Percentiles rank a stretch among this genome's conserved stretches.
These are phyloP conservation scores for Phataginus tricuspis DNA, from an alignment of 2,797 vertebrate genomes.

Conservation along the genomic window DNA sequence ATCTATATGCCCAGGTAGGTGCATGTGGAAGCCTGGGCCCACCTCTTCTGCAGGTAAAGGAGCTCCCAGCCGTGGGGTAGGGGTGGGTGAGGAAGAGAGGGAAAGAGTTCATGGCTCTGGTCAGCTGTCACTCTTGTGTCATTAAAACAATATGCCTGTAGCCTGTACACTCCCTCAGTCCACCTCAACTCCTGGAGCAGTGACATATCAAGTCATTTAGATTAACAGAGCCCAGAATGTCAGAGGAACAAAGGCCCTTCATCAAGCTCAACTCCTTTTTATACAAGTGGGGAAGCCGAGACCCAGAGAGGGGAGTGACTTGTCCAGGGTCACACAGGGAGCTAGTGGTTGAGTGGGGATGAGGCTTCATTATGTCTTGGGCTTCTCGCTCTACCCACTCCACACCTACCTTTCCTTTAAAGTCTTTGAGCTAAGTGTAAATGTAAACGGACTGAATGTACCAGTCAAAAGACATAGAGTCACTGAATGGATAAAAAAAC, in stretches of 20 bases:
- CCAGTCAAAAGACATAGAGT: no score
- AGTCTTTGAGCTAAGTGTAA: background rate
- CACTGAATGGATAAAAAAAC: no score
- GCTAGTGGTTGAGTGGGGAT: background rate
- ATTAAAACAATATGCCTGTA: background rate
- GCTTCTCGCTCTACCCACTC: background rate
- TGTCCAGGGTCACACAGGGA: background rate
- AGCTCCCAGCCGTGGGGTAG: background rate
- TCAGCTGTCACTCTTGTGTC: background rate
- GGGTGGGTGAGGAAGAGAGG: background rate
- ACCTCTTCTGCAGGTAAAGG: slow-evolving; percentile 4
- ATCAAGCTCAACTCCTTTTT: background rate
- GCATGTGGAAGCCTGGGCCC: background rate
- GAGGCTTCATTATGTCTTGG: background rate
- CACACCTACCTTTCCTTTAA: background rate
- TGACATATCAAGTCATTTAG: background rate
- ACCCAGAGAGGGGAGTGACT: background rate
- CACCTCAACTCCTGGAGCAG: background rate
- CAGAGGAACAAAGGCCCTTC: background rate
- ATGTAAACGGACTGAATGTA: no score
- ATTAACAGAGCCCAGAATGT: background rate
- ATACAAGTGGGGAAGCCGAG: background rate
- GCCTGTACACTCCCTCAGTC: background rate
- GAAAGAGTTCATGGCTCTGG: background rate
- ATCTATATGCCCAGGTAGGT: slow-evolving; percentile 97